phyloP scores from a whole-genome alignment of 2,888 invertebrate genomes.

The Notodonta ziczac region DNA sequence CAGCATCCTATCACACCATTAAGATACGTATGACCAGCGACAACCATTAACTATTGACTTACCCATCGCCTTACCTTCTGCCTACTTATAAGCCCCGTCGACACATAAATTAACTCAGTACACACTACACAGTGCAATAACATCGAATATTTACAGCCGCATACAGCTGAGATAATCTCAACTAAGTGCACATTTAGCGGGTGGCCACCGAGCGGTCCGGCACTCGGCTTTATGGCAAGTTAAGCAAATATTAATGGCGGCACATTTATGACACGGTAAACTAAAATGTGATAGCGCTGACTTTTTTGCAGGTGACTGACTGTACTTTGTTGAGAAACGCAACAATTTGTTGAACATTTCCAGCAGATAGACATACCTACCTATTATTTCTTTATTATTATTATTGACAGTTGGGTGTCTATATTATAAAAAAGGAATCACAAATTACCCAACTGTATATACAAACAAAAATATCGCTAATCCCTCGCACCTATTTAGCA shows the following conservation, averaged over 20 bases:
- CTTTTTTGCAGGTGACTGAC: conserved; percentile 32
- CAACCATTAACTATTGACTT: neutral
- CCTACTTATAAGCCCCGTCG: conserved; percentile 9
- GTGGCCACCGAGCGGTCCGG: conserved; percentile 44
- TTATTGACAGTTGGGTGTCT: no score
- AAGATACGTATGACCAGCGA: no score
- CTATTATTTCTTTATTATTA: conserved; percentile 19
- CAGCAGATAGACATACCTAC: neutral
- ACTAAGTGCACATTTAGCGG: conserved; percentile 62
- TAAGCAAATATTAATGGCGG: conserved; percentile 73
- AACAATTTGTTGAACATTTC: neutral
- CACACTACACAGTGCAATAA: conserved; percentile 50
- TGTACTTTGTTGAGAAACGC: conserved; percentile 24
- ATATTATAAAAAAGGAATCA: no score
- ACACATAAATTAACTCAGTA: conserved; percentile 58
- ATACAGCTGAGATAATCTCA: conserved; percentile 62
- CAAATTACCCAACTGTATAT: neutral
- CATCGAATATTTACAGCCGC: conserved; percentile 64
- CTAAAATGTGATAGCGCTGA: conserved; percentile 49
- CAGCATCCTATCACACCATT: no score
- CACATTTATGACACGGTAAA: conserved; percentile 60
- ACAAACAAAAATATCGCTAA: conserved; percentile 10
- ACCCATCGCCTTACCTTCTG: conserved; percentile 1
- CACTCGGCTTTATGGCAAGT: conserved; percentile 69
- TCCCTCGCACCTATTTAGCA: conserved; percentile 30